Conservation (phyloP, 2,797 vertebrate genomes). For the Silurus lanzhouensis region DNA sequence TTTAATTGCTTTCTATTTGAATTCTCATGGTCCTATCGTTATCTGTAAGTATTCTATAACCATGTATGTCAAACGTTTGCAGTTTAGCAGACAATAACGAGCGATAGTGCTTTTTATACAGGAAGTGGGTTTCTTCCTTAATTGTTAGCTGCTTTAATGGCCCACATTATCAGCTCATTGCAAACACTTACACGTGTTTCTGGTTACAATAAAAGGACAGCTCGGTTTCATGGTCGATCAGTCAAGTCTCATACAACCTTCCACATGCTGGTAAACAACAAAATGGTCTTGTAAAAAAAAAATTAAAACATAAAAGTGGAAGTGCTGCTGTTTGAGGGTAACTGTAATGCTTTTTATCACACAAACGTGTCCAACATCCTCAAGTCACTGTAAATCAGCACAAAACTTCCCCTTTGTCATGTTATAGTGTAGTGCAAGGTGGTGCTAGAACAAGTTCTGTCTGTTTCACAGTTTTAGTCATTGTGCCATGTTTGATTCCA, state of each 20-base stretch:
- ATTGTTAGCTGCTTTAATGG: conserved; percentile 34
- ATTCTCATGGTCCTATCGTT: conserved; percentile 20
- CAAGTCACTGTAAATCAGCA: neutral
- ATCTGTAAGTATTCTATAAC: conserved; percentile 9
- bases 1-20: conserved; percentile 1
- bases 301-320: neutral
- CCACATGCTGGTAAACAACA: conserved; percentile 10
- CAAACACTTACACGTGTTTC: conserved; percentile 43
- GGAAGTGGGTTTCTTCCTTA: conserved; percentile 29
- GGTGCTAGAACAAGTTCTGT: neutral
- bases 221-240: neutral
- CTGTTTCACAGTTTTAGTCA: conserved; percentile 12
- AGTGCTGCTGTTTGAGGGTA: neutral
- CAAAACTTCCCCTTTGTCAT: neutral
- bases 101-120: conserved; percentile 31
- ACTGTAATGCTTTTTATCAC: neutral
- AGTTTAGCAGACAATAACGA: conserved; percentile 20
- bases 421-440: neutral
- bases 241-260: conserved; percentile 1
- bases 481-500: conserved; percentile 15
- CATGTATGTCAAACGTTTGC: conserved; percentile 17
- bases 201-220: conserved; percentile 40
- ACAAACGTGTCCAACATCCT: neutral
- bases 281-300: conserved; percentile 19
- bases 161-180: conserved; percentile 27